Evolutionary conservation across 2,113 vertebrate species (phyloP).

Genomic region (Hemiprocne comata): DNA sequence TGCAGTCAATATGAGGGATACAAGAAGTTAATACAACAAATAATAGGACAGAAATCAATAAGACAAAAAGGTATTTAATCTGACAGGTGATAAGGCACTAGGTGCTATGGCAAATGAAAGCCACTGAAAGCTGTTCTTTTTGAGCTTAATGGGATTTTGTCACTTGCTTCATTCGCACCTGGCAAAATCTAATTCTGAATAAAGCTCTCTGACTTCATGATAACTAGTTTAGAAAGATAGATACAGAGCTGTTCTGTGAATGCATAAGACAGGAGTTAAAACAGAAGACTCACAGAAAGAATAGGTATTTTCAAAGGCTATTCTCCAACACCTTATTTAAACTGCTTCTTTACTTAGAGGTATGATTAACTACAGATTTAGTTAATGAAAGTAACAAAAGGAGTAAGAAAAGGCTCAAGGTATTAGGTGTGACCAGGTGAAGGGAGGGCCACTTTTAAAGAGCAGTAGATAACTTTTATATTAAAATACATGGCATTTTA

Average conservation of each 20-base stretch:
- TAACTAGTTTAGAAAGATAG: background rate
- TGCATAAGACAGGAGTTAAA: background rate
- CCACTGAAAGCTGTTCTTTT: background rate
- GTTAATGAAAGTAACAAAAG: background rate
- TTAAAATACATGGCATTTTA: background rate
- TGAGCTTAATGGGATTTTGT: background rate
- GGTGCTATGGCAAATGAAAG: background rate
- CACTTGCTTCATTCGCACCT: background rate
- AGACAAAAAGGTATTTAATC: background rate
- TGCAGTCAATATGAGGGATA: background rate
- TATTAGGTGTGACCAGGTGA: background rate
- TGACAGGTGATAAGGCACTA: background rate
- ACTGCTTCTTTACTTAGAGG: background rate
- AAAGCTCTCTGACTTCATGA: background rate
- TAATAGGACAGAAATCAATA: background rate
- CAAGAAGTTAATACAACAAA: background rate
- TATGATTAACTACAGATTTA: background rate
- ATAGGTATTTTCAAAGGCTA: background rate
- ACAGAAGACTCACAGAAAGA: background rate
- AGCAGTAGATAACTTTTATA: background rate
- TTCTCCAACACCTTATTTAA: background rate
- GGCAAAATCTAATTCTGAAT: background rate
- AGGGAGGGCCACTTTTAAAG: background rate
- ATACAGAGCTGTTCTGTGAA: background rate
- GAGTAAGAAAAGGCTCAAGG: background rate